A percentile compares a stretch with the other conserved stretches of the same genome.
phyloP scores from a whole-genome alignment of 2,113 vertebrate genomes.

The Gambusia affinis region DNA sequence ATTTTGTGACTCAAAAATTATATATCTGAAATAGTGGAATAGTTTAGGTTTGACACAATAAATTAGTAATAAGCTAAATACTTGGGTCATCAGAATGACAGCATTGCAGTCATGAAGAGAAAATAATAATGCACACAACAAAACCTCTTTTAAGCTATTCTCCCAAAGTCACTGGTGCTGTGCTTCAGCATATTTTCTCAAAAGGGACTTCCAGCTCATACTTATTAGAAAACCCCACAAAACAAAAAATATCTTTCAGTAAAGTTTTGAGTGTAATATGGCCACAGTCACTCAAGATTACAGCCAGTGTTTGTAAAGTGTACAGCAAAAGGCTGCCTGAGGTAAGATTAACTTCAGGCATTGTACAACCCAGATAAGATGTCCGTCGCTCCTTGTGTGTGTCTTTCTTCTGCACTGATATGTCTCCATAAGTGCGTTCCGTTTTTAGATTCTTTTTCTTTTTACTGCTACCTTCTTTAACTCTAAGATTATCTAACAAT shows the following conservation, averaged over 20 bases:
- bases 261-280: slow-evolving; percentile 40
- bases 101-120: no score
- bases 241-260: slow-evolving; percentile 30
- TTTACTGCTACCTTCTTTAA: slow-evolving; percentile 7
- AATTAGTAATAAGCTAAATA: no score
- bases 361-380: slow-evolving; percentile 63
- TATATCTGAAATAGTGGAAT: not conserved
- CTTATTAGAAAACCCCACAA: slow-evolving; percentile 44
- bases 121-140: no score
- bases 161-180: not conserved
- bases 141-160: no score
- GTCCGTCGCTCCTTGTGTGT: slow-evolving; percentile 27
- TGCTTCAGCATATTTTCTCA: slow-evolving; percentile 14
- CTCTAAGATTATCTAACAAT: slow-evolving; percentile 13
- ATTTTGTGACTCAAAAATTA: slow-evolving; percentile 27
- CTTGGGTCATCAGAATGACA: no score
- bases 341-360: slow-evolving; percentile 56
- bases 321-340: slow-evolving; percentile 49
- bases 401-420: slow-evolving; percentile 31
- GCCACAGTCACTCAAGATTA: slow-evolving; percentile 55
- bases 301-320: slow-evolving; percentile 50
- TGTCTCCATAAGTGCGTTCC: slow-evolving; percentile 2
- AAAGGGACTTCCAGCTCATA: slow-evolving; percentile 27
- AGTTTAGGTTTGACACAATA: not conserved
- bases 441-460: not conserved